Evolutionary conservation across 2,888 invertebrate species (phyloP).

Genomic region (Neria commutata): DNA sequence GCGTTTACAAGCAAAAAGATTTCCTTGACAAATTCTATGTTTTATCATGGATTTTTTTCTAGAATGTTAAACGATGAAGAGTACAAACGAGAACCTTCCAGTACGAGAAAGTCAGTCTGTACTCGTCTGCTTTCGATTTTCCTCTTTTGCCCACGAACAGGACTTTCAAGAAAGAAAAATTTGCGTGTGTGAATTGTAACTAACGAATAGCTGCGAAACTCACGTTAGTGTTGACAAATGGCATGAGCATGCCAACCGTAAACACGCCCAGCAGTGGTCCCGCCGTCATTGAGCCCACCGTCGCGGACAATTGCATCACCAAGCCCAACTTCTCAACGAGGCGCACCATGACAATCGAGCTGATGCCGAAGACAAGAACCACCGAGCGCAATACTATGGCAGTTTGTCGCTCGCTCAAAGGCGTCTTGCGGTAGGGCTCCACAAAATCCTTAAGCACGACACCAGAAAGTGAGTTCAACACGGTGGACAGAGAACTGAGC

Average conservation of each 20-base stretch:
- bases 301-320: slow-evolving; percentile 69
- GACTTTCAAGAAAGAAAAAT: too few species aligned
- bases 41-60: too few species aligned
- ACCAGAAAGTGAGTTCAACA: slow-evolving; percentile 78
- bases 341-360: slow-evolving; percentile 70
- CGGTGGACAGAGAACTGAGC: slow-evolving; percentile 79
- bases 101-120: too few species aligned
- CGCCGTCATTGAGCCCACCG: slow-evolving; percentile 69
- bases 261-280: slow-evolving; percentile 75
- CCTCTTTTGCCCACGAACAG: too few species aligned
- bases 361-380: slow-evolving; percentile 70
- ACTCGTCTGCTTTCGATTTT: too few species aligned
- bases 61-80: too few species aligned
- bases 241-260: slow-evolving; percentile 69
- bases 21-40: too few species aligned
- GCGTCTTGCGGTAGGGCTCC: slow-evolving; percentile 69
- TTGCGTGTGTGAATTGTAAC: too few species aligned
- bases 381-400: slow-evolving; percentile 70
- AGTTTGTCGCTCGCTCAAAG: slow-evolving; percentile 64
- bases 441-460: slow-evolving; percentile 79
- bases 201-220: too few species aligned
- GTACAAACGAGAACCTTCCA: too few species aligned
- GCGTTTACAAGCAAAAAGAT: too few species aligned
- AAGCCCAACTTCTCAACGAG: slow-evolving; percentile 75
- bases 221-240: slow-evolving; percentile 69